Base-by-base conservation (phyloP, 2,888 invertebrate species). In the Pollenia amentaria region DNA sequence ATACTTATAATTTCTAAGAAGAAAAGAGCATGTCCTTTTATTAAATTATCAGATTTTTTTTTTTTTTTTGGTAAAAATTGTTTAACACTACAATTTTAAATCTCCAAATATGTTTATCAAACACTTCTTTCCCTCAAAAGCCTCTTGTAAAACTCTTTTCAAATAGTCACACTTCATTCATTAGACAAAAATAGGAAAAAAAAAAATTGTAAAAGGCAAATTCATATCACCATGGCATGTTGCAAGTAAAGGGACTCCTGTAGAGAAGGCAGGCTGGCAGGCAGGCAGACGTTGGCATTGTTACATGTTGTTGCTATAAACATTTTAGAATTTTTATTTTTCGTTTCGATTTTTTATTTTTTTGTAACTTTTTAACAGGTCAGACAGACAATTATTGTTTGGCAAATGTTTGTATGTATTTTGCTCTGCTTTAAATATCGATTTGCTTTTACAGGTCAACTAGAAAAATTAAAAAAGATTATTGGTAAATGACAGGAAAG, bases 371-470 rank as follows among this genome's bases (percentile, higher is more conserved):
- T 70, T 62, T 9, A 42, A 44, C 62, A 80, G 70, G 64, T 72
- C 70, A 80, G 62, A 80, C 70, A 9, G 62, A 80, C 70, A 9
- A 38, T 64, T 72, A 53, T 44, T 70, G 21, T 53, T 70, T 64
- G 53, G 18, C 29, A 70, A 44, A 46, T 42, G 67, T 46, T 53
- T 53, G 14, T 51, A 40, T 53, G 14, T 51, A 40, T 51, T 62
- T 51, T 70, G 29, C 44, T 42, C 12, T 48, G n/a, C 60, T 10
- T 42, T 21, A 44, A 53, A 53, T 53, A 64, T 80, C 70, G 70
- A 80, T 72, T 78, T 60, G 18, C 9, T 48, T 62, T 44, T 53
- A 53, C 79, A 80, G 70, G 62, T 80, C 53, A 80, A 44, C 79
- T 72, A 57, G 70, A 80, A 80, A 55, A 70, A 51, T 53, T 72